Conservation (phyloP, 2,113 vertebrate species). For the Ailuropoda melanoleuca region DNA sequence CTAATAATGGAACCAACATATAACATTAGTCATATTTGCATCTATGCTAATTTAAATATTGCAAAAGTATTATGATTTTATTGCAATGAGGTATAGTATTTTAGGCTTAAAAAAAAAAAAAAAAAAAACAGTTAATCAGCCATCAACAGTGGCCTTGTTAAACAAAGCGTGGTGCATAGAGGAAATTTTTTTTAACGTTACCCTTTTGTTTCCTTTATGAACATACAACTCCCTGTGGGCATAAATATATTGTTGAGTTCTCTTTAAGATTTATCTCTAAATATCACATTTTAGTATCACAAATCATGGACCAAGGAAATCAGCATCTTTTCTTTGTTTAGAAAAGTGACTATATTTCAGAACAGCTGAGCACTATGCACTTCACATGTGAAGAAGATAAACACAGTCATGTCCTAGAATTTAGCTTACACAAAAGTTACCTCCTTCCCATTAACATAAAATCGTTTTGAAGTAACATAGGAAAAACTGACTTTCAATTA, state of each 20-base stretch:
- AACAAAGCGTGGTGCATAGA: not conserved
- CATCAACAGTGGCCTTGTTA: conserved; percentile 39
- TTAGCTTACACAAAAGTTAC: conserved; percentile 58
- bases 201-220: conserved; percentile 54
- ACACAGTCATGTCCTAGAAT: conserved; percentile 25
- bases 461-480: conserved; percentile 66
- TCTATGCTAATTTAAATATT: conserved; percentile 69
- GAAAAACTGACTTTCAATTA: conserved; percentile 78
- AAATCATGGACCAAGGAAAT: conserved; percentile 1
- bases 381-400: conserved; percentile 19
- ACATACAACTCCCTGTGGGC: conserved; percentile 36
- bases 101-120: not conserved
- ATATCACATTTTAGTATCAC: conserved; percentile 6
- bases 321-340: conserved; percentile 54
- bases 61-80: conserved; percentile 55
- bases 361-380: not conserved
- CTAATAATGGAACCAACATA: conserved; percentile 38
- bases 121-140: not conserved
- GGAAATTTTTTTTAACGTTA: not conserved
- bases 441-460: conserved; percentile 48
- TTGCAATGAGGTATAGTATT: not conserved
- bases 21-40: conserved; percentile 62
- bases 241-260: conserved; percentile 28
- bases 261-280: conserved; percentile 63
- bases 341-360: conserved; percentile 49